Conservation (phyloP, 2,797 vertebrate genomes). For the Pempheris klunzingeri region DNA sequence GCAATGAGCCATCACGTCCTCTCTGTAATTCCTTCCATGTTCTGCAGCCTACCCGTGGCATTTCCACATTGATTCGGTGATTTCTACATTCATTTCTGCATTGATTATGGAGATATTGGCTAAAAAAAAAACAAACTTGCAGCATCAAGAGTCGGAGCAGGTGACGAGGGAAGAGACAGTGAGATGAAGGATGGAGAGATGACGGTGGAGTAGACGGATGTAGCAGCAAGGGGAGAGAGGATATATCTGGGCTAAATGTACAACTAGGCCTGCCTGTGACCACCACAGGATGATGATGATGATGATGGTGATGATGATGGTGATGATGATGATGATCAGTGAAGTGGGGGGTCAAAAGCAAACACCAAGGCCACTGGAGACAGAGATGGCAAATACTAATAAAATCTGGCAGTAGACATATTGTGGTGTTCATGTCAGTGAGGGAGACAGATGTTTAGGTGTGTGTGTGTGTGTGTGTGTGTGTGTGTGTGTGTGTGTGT, state of each 20-base stretch:
- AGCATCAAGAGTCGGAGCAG: neutral
- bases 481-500: too few relatives aligned
- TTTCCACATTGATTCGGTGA: slow-evolving; percentile 10
- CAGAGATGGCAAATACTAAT: too few relatives aligned
- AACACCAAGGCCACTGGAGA: too few relatives aligned
- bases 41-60: neutral
- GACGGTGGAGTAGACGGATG: neutral
- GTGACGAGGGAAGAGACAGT: neutral
- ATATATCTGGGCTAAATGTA: neutral
- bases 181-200: neutral
- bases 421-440: too few relatives aligned
- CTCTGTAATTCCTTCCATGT: neutral
- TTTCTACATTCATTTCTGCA: too few relatives aligned
- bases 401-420: too few relatives aligned
- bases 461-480: too few relatives aligned
- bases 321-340: too few relatives aligned
- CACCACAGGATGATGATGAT: neutral
- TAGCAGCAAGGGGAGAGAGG: neutral
- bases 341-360: neutral
- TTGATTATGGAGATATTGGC: slow-evolving; percentile 16
- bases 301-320: too few relatives aligned
- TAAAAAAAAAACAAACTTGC: neutral
- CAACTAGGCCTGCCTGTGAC: neutral
- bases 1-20: neutral
- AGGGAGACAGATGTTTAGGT: neutral